phyloP scores from a whole-genome alignment of 2,888 invertebrate genomes.

The Eupeodes luniger region DNA sequence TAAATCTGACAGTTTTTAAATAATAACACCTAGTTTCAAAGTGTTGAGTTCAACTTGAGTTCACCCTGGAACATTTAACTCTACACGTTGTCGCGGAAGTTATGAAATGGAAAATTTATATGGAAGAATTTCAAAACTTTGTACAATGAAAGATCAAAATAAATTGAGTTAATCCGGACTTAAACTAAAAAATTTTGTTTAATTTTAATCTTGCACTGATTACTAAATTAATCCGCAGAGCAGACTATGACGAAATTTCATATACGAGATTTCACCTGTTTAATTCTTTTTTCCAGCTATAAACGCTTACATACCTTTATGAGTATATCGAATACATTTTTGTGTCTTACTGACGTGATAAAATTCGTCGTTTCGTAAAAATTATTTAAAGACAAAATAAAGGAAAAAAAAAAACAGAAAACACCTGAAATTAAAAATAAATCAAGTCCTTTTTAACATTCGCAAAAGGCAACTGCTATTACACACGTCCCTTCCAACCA shows the following conservation, averaged over 20 bases:
- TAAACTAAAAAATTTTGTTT: too few relatives aligned
- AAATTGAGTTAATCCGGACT: too few relatives aligned
- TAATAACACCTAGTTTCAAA: too few relatives aligned
- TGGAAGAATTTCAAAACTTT: too few relatives aligned
- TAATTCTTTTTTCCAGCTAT: neutral
- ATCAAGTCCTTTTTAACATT: constrained; percentile 58
- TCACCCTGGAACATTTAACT: too few relatives aligned
- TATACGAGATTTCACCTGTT: neutral
- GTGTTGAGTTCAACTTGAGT: too few relatives aligned
- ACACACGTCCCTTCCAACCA: constrained; percentile 24
- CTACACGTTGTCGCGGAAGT: too few relatives aligned
- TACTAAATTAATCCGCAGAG: too few relatives aligned
- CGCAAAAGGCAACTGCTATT: constrained; percentile 47
- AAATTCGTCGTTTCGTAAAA: constrained; percentile 56
- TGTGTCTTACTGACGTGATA: constrained; percentile 68
- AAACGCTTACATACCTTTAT: constrained; percentile 8
- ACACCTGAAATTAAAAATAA: constrained; percentile 21
- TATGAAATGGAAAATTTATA: too few relatives aligned
- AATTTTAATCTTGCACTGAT: too few relatives aligned
- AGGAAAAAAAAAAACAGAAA: constrained; percentile 8
- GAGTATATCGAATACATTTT: constrained; percentile 49
- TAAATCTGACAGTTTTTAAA: too few relatives aligned
- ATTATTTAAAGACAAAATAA: neutral
- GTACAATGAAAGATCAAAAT: too few relatives aligned
- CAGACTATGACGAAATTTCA: neutral